These are phyloP conservation scores for Blastobasis lacticolella DNA, from an alignment of 2,888 invertebrate genomes.

Conservation along the genomic window DNA sequence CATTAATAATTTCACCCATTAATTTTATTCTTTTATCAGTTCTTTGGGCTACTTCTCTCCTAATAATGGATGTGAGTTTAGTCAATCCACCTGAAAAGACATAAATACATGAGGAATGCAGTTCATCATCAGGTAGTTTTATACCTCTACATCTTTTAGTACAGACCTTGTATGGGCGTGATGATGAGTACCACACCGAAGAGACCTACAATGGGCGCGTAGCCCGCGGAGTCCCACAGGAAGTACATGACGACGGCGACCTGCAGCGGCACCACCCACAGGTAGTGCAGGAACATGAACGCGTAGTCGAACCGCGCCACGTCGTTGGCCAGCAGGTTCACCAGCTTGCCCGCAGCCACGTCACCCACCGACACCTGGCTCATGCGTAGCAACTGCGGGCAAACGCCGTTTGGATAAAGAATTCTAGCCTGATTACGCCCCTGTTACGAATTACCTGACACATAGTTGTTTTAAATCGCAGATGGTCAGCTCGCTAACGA, in stretches of 20 bases:
- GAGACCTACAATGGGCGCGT: slow-evolving; percentile 55
- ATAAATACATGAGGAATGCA: too few relatives aligned
- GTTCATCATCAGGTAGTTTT: too few relatives aligned
- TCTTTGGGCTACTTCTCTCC: slow-evolving; percentile 78
- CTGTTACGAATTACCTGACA: too few relatives aligned
- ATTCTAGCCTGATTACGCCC: too few relatives aligned
- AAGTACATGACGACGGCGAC: slow-evolving; percentile 68
- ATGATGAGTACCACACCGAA: slow-evolving; percentile 70
- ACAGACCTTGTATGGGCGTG: slow-evolving; percentile 66
- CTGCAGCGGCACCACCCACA: slow-evolving; percentile 87
- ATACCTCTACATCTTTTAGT: too few relatives aligned
- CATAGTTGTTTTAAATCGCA: too few relatives aligned
- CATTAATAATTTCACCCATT: slow-evolving; percentile 91
- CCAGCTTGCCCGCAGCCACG: slow-evolving; percentile 82
- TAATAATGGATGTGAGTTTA: slow-evolving; percentile 43
- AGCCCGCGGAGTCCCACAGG: slow-evolving; percentile 44
- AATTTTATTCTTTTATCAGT: slow-evolving; percentile 90
- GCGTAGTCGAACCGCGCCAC: slow-evolving; percentile 85
- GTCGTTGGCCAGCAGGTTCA: slow-evolving; percentile 89
- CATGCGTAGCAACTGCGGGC: slow-evolving; percentile 77
- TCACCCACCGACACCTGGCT: slow-evolving; percentile 81
- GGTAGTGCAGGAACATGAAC: slow-evolving; percentile 81
- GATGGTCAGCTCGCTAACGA: too few relatives aligned
- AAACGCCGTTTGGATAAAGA: too few relatives aligned
- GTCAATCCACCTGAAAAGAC: slow-evolving; percentile 40